A percentile compares a stretch with the other conserved stretches of the same genome.
These are phyloP conservation scores for Columbina picui DNA, from an alignment of 2,113 vertebrate genomes.

Conservation along the genomic window DNA sequence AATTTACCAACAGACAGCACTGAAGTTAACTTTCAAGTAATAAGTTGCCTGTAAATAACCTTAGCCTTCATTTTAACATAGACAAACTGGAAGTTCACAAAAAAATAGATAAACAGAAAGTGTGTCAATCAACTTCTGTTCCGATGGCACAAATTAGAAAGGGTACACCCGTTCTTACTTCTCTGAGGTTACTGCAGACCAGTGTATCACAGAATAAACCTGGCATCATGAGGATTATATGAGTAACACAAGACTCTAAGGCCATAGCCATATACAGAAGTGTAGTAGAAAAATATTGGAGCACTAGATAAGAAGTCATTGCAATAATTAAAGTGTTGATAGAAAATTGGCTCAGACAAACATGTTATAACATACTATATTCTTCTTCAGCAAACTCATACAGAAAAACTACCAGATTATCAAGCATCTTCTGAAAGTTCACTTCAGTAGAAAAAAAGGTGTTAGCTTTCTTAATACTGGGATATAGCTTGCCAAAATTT, in stretches of 20 bases:
- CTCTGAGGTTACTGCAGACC: neutral
- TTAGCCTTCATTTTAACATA: neutral
- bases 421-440: neutral
- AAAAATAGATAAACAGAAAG: neutral
- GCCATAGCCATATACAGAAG: neutral
- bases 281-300: neutral
- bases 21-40: neutral
- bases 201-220: neutral
- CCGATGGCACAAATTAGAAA: neutral
- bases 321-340: neutral
- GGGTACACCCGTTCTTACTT: rapidly evolving
- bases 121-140: neutral
- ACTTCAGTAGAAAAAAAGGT: neutral
- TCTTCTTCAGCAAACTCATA: neutral
- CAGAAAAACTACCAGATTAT: neutral
- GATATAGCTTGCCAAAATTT: neutral
- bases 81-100: neutral
- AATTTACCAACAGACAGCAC: neutral
- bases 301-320: neutral
- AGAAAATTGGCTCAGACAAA: neutral
- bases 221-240: neutral
- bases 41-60: neutral
- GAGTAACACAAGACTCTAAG: neutral
- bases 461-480: neutral
- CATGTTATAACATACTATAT: neutral